Base-by-base conservation (phyloP, 1,140 invertebrate species). In the Drosophila watanabei region DNA sequence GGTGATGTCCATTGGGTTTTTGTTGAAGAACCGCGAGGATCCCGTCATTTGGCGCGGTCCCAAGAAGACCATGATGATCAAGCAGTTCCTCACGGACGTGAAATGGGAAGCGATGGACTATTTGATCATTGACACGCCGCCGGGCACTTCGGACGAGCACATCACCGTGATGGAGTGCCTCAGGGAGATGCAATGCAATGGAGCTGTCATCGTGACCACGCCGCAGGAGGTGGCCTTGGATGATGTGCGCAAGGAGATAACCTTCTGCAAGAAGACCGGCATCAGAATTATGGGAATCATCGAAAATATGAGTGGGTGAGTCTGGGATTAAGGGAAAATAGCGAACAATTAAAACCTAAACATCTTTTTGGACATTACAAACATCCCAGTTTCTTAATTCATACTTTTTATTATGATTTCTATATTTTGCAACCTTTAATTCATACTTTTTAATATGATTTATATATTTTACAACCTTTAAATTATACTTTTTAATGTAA, bases 1-100 rank as follows among this genome's bases (percentile, higher is more conserved):
- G 10, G 97, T 99, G 0, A 99, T 99, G 97, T 99, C 98, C 0
- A 99, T 99, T 93, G 98, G 97, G 7, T 99, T 99, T 94, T 94
- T 99, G 30, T 94, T 99, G 14, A 95, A 95, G 60, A 96, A 95
- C 82, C 95, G 96, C 56, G 96, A 98, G 93, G 97, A 99, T 94
- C 97, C 98, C 39, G 96, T 99, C 0, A 96, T 99, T 68, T 99
- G 98, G 98, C 94, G 98, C 91, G 98, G 98, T 4, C 98, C 98
- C 8, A 99, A 99, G 88, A 99, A 99, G 93, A 98, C 97, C 78
- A 97, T 97, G 51, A 98, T 99, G 97, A 99, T 99, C 30, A 97
- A 96, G 88, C 98, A 99, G 93, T 99, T 99, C 93, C 93, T 99
- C 6, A 97, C 95, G 82, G 98, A 99, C 94, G 98, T 99, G 2